A percentile compares a stretch with the other conserved stretches of the same genome.
Evolutionary conservation across 2,888 invertebrate species (phyloP).

Genomic region (Isoperla grammatica): DNA sequence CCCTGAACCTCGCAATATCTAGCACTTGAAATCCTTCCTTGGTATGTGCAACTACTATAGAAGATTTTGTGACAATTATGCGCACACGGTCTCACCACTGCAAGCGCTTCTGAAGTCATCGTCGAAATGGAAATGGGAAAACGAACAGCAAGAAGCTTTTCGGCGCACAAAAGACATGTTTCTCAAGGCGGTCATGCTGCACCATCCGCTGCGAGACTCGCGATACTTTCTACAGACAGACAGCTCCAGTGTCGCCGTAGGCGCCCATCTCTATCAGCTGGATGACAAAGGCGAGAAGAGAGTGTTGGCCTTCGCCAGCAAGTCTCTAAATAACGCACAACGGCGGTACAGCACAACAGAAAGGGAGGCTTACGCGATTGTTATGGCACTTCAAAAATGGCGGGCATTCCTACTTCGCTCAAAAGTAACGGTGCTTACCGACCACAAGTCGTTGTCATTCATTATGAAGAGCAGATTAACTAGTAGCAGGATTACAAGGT

Average conservation of each 20-base stretch:
- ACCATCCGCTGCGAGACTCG: conserved; percentile 16
- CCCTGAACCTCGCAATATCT: conserved; percentile 32
- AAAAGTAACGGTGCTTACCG: too few relatives aligned
- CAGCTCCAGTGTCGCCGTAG: too few relatives aligned
- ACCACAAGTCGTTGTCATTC: too few relatives aligned
- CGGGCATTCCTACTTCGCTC: too few relatives aligned
- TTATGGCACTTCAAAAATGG: too few relatives aligned
- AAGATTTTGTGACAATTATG: not conserved
- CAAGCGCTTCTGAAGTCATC: conserved; percentile 27
- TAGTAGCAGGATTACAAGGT: too few relatives aligned
- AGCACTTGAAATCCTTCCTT: conserved; percentile 33
- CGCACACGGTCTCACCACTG: conserved; percentile 21
- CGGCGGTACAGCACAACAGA: not conserved
- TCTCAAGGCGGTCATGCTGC: conserved; percentile 19
- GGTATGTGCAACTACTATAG: conserved; percentile 9
- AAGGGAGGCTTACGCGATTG: not conserved
- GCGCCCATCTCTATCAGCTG: too few relatives aligned
- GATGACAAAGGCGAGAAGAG: too few relatives aligned
- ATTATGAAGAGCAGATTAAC: conserved; percentile 34
- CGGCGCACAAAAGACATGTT: conserved; percentile 25
- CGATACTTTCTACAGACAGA: conserved; percentile 28
- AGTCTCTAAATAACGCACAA: too few relatives aligned
- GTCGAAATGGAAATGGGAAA: conserved; percentile 22
- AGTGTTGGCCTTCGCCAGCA: conserved; percentile 30
- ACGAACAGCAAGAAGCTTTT: conserved; percentile 23